Conservation (phyloP, 1,140 invertebrate genomes). For the Oreohelix idahoensis region DNA sequence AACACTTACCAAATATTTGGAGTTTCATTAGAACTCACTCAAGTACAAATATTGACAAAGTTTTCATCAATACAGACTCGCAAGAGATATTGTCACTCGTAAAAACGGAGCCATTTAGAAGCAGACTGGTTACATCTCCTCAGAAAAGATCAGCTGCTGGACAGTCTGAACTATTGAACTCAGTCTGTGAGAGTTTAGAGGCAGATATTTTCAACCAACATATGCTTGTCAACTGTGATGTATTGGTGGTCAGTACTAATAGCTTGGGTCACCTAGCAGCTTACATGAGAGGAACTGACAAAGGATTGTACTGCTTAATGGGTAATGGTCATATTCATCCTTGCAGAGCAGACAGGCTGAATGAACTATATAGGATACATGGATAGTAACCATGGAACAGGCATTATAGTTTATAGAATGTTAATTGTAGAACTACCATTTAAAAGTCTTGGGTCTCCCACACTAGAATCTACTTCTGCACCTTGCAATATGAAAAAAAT, state of each 20-base stretch:
- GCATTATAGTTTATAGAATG: no score
- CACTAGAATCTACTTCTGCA: no score
- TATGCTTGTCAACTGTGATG: conserved; percentile 42
- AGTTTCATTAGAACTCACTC: conserved; percentile 34
- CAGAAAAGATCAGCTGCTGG: neutral
- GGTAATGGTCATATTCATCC: conserved; percentile 27
- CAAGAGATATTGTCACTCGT: conserved; percentile 20
- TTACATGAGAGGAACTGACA: conserved; percentile 25
- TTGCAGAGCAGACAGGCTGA: neutral
- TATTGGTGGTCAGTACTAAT: conserved; percentile 36
- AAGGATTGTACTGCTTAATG: conserved; percentile 38
- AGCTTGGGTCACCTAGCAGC: conserved; percentile 29
- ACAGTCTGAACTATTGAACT: neutral
- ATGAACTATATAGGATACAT: neutral
- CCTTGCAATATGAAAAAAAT: no score
- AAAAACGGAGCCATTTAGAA: neutral
- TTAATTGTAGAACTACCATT: no score
- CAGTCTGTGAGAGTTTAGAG: conserved; percentile 31
- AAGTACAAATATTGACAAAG: conserved; percentile 15
- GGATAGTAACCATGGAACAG: no score
- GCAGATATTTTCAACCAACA: conserved; percentile 43
- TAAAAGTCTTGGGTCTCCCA: no score
- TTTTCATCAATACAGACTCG: conserved; percentile 47
- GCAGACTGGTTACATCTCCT: conserved; percentile 13
- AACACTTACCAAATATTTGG: conserved; percentile 31